Evolutionary conservation across 1,140 invertebrate species (phyloP).

Genomic region (Tetramorium alpestre): DNA sequence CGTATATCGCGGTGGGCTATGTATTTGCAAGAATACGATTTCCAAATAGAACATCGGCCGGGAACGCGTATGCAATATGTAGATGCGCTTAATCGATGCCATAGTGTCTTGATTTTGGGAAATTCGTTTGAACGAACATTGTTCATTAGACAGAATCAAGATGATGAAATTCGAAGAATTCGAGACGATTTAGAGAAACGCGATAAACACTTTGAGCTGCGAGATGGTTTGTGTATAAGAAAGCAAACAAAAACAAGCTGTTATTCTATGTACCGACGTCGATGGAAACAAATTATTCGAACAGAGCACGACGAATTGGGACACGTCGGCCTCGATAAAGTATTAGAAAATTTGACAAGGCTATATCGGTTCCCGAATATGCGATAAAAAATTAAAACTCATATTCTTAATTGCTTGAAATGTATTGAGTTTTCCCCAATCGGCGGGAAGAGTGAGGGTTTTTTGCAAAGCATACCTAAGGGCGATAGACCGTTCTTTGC

Average conservation of each 20-base stretch:
- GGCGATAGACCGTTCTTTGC: too few species aligned
- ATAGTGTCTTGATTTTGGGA: not conserved
- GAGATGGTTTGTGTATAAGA: slow-evolving; percentile 13
- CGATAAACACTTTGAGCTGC: slow-evolving; percentile 14
- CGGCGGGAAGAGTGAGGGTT: slow-evolving; percentile 56
- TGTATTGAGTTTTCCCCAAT: slow-evolving; percentile 73
- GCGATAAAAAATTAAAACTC: slow-evolving; percentile 66
- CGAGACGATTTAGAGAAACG: not conserved
- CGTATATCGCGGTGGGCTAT: slow-evolving; percentile 13
- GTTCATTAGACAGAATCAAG: slow-evolving; percentile 21
- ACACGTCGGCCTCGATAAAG: slow-evolving; percentile 71
- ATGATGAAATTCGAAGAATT: not conserved
- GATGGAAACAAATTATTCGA: slow-evolving; percentile 66
- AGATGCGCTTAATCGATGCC: slow-evolving; percentile 1
- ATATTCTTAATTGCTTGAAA: slow-evolving; percentile 76
- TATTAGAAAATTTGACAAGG: slow-evolving; percentile 59
- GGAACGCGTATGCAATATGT: not conserved
- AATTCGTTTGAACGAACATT: slow-evolving; percentile 52
- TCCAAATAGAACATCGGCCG: slow-evolving; percentile 1
- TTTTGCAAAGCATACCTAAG: too few species aligned
- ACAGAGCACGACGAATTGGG: slow-evolving; percentile 72
- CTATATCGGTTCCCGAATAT: slow-evolving; percentile 78
- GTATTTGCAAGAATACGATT: slow-evolving; percentile 1
- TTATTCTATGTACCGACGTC: not conserved
- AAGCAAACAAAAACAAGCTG: not conserved